Evolutionary conservation across 2,888 invertebrate species (phyloP).

Genomic region (Ophion ellenae): DNA sequence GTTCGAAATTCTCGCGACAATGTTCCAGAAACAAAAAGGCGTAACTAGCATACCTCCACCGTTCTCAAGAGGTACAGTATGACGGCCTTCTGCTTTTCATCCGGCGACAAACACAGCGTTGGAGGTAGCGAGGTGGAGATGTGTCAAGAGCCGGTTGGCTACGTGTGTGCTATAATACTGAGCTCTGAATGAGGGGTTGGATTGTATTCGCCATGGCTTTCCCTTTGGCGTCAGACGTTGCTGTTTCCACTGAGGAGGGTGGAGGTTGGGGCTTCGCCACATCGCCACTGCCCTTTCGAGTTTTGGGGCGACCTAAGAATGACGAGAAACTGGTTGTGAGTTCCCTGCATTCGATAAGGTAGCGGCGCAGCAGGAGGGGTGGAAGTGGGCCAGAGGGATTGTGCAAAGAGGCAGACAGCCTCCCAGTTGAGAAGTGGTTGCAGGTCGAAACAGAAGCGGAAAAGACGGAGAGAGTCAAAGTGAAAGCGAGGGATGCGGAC

Average conservation of each 20-base stretch:
- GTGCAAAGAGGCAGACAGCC: conserved; percentile 28
- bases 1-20: not conserved
- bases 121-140: not conserved
- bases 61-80: too few relatives aligned
- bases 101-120: not conserved
- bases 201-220: conserved; percentile 20
- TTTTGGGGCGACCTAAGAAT: conserved; percentile 19
- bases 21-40: too few relatives aligned
- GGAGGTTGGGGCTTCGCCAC: not conserved
- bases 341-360: conserved; percentile 23
- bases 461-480: conserved; percentile 49
- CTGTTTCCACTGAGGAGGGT: conserved; percentile 1
- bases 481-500: conserved; percentile 27
- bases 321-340: conserved; percentile 5
- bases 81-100: not conserved
- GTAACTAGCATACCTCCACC: too few relatives aligned
- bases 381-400: conserved; percentile 18
- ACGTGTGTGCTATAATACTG: conserved; percentile 5
- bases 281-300: conserved; percentile 29
- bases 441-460: conserved; percentile 34
- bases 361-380: conserved; percentile 1
- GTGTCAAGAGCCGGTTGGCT: conserved; percentile 27
- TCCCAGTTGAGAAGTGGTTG: conserved; percentile 45
- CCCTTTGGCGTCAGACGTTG: conserved; percentile 21
- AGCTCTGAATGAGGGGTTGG: not conserved